Conservation (phyloP, 2,113 vertebrate species). For the Cryptotis parvus region DNA sequence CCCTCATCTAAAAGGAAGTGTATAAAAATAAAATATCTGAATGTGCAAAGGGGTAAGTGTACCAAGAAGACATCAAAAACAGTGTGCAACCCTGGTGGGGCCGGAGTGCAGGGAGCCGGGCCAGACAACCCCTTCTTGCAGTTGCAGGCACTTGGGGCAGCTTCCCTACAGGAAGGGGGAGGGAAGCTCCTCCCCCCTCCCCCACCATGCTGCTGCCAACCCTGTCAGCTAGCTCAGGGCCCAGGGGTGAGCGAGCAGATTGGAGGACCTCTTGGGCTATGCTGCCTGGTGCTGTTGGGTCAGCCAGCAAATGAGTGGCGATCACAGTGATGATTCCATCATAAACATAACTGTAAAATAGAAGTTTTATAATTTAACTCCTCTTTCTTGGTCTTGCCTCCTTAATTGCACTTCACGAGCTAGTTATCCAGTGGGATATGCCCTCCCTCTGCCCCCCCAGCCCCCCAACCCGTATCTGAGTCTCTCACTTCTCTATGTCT, state of each 20-base stretch:
- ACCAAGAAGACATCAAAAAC: conserved; percentile 59
- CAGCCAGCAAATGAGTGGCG: not conserved
- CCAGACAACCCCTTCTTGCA: too few relatives aligned
- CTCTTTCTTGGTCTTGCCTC: not conserved
- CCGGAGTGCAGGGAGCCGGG: not conserved
- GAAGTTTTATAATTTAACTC: too few relatives aligned
- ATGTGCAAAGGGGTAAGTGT: conserved; percentile 15
- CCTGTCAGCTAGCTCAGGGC: not conserved
- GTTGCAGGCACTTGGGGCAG: not conserved
- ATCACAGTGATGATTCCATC: not conserved
- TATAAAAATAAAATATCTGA: conserved; percentile 5
- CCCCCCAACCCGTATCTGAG: too few relatives aligned
- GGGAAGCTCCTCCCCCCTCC: too few relatives aligned
- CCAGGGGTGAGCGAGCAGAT: rapidly evolving
- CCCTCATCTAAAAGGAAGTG: too few relatives aligned
- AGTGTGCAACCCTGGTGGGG: not conserved
- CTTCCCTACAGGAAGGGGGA: too few relatives aligned
- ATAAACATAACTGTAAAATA: too few relatives aligned
- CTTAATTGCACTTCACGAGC: not conserved
- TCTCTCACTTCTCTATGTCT: not conserved
- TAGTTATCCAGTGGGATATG: not conserved
- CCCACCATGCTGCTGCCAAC: not conserved
- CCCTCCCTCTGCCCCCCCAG: too few relatives aligned
- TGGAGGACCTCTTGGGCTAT: not conserved
- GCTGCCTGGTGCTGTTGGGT: not conserved